Conservation (phyloP, 2,888 invertebrate species). For the Hirtodrosophila histrioides region DNA sequence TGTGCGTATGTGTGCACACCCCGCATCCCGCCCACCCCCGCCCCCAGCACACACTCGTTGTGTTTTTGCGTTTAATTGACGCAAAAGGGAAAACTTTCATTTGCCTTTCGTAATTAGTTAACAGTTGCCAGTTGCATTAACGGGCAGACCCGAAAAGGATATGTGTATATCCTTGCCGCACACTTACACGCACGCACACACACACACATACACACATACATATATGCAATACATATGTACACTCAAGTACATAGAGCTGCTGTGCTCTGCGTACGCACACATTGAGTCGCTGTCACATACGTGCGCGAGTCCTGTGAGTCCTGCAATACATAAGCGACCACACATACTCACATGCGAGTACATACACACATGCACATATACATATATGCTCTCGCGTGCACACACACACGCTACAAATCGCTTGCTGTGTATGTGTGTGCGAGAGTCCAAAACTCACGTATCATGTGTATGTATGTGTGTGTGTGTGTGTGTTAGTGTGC, state of each 20-base stretch:
- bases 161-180: slow-evolving; percentile 13
- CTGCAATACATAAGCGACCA: slow-evolving; percentile 50
- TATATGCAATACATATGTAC: no score
- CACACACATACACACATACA: slow-evolving; percentile 2
- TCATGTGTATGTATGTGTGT: slow-evolving; percentile 3
- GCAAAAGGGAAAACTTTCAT: slow-evolving; percentile 59
- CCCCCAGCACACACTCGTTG: not conserved
- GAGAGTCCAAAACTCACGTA: slow-evolving; percentile 35
- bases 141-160: slow-evolving; percentile 22
- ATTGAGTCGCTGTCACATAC: slow-evolving; percentile 44
- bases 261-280: slow-evolving; percentile 2
- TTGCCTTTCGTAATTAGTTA: slow-evolving; percentile 68
- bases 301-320: slow-evolving; percentile 49
- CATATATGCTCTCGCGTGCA: slow-evolving; percentile 23
- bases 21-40: no score
- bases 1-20: not conserved
- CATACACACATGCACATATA: not conserved
- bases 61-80: slow-evolving; percentile 33
- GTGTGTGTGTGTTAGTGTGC: slow-evolving; percentile 1
- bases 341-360: slow-evolving; percentile 10
- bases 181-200: not conserved
- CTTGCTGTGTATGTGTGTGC: slow-evolving; percentile 12
- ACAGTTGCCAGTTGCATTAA: slow-evolving; percentile 47
- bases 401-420: slow-evolving; percentile 36
- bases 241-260: slow-evolving; percentile 2